Evolutionary conservation across 2,113 vertebrate species (phyloP).

Genomic region (Pogona vitticeps): DNA sequence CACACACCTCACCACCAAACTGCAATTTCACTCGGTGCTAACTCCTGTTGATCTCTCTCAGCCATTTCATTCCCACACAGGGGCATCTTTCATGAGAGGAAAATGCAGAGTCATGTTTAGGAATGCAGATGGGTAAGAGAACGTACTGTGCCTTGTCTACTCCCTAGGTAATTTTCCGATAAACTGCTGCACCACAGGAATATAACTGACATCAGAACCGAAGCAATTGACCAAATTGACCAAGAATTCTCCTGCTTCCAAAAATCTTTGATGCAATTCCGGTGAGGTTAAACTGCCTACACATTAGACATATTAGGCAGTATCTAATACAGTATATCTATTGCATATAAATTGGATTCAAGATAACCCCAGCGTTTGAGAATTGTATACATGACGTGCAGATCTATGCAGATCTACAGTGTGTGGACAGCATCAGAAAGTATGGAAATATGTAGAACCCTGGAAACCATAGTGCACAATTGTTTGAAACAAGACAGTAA

Average conservation of each 20-base stretch:
- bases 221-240: background rate
- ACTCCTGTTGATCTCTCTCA: slow-evolving; percentile 13
- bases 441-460: background rate
- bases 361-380: too few relatives aligned
- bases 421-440: background rate
- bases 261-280: background rate
- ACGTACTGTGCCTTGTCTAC: slow-evolving; percentile 52
- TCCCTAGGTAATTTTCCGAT: slow-evolving; percentile 41
- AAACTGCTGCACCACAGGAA: background rate
- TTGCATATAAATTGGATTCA: background rate
- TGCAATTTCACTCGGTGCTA: slow-evolving; percentile 9
- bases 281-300: background rate
- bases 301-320: background rate
- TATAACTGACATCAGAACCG: background rate
- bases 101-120: slow-evolving; percentile 70
- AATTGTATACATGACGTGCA: background rate
- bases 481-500: too few relatives aligned
- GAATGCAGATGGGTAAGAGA: slow-evolving; percentile 53
- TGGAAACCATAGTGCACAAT: background rate
- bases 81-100: slow-evolving; percentile 68
- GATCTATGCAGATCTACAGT: background rate
- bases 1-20: too few relatives aligned
- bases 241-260: background rate
- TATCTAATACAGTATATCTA: background rate
- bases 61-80: slow-evolving; percentile 56